phyloP scores from a whole-genome alignment of 2,113 vertebrate species.

The Lasiurus cinereus region DNA sequence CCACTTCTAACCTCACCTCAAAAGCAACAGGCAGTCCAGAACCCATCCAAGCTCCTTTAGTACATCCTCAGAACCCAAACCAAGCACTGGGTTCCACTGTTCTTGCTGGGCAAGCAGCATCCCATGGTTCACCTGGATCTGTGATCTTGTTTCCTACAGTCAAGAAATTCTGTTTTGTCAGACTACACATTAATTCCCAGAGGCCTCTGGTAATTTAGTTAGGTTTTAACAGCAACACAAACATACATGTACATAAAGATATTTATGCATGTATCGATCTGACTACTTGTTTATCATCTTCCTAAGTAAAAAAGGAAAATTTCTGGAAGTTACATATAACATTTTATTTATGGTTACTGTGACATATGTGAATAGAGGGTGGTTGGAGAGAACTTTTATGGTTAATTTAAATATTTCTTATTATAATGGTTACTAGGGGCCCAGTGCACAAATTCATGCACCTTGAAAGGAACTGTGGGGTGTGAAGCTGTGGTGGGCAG shows the following conservation, averaged over 20 bases:
- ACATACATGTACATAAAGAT: no score
- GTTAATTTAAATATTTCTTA: background rate
- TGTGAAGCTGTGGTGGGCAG: no score
- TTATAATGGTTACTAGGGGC: background rate
- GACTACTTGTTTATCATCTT: no score
- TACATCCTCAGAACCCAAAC: no score
- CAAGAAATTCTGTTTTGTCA: background rate
- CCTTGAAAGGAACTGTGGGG: no score
- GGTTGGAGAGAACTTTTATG: background rate
- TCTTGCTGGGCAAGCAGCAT: fast-evolving
- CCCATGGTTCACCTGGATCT: background rate
- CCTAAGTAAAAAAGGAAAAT: no score
- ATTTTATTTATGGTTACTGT: background rate
- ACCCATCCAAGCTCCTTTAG: background rate
- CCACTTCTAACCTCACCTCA: background rate
- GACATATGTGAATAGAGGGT: background rate
- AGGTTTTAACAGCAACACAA: background rate
- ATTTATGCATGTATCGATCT: no score
- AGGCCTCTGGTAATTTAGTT: background rate
- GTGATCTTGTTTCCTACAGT: background rate
- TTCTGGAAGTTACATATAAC: background rate
- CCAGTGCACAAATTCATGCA: no score
- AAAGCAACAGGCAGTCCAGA: background rate
- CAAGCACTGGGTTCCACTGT: no score
- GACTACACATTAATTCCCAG: background rate